Percentiles rank a stretch among this genome's conserved stretches.
Conservation (phyloP, 2,888 invertebrate genomes). For the Uloborus plumipes region DNA sequence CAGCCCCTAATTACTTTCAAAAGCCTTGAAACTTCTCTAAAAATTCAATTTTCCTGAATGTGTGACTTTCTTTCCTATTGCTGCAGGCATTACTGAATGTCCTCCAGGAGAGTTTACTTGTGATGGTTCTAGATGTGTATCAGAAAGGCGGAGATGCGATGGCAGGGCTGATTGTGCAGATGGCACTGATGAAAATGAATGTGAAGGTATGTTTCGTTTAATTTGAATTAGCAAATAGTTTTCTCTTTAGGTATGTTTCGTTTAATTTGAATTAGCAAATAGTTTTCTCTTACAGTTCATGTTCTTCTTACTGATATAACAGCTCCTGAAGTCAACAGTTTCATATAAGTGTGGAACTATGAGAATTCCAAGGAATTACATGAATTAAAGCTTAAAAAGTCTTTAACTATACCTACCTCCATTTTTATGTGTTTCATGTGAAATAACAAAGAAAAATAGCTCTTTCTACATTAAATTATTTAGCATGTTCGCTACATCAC, state of each 20-base stretch:
- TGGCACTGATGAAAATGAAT: conserved; percentile 76
- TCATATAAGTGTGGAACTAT: not conserved
- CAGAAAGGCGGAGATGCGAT: conserved; percentile 67
- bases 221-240: not conserved
- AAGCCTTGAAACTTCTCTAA: too few relatives aligned
- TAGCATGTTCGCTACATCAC: too few relatives aligned
- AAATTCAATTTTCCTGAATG: too few relatives aligned
- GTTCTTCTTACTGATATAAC: too few relatives aligned
- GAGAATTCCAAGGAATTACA: not conserved
- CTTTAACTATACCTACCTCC: too few relatives aligned
- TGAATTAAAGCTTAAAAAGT: too few relatives aligned
- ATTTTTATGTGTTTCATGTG: too few relatives aligned
- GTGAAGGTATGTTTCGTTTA: conserved; percentile 72
- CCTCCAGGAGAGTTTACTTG: conserved; percentile 70
- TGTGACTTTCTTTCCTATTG: too few relatives aligned
- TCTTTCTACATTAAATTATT: too few relatives aligned
- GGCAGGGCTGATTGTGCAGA: conserved; percentile 77
- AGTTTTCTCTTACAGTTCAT: not conserved
- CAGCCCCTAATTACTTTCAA: too few relatives aligned
- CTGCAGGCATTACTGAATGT: conserved; percentile 66
- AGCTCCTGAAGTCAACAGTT: not conserved
- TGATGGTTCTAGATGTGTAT: conserved; percentile 7
- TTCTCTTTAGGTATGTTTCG: conserved; percentile 68
- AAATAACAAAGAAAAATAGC: too few relatives aligned
- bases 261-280: not conserved